phyloP scores from a whole-genome alignment of 2,888 invertebrate genomes.

The Anorthoa munda region DNA sequence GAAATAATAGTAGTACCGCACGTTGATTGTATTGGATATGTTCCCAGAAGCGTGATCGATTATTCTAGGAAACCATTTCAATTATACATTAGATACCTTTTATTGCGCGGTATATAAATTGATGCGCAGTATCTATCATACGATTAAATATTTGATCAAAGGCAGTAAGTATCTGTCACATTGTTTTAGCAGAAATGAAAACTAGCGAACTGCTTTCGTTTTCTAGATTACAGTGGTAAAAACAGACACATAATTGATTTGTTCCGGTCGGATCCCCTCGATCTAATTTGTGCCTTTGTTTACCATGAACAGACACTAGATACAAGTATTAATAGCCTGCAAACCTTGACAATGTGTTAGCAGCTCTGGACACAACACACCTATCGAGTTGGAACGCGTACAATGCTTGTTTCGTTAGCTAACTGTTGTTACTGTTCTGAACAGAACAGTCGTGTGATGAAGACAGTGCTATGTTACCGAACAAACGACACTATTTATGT shows the following conservation, averaged over 20 bases:
- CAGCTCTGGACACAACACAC: conserved; percentile 20
- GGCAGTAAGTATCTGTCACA: background rate
- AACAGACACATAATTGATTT: conserved; percentile 18
- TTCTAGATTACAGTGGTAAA: background rate
- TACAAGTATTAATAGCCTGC: conserved; percentile 42
- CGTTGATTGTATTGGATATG: conserved; percentile 5
- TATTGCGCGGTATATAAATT: conserved; percentile 25
- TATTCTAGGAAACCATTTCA: conserved; percentile 17
- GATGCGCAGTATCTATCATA: conserved; percentile 17
- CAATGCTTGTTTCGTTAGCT: conserved; percentile 68
- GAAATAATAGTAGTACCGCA: too few species aligned
- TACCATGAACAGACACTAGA: conserved; percentile 32
- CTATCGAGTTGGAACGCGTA: conserved; percentile 66
- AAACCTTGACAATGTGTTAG: conserved; percentile 57
- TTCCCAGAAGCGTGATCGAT: conserved; percentile 7
- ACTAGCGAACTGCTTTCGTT: conserved; percentile 5
- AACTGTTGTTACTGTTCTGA: conserved; percentile 38
- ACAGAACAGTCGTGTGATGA: conserved; percentile 52
- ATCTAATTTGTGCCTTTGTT: conserved; percentile 40
- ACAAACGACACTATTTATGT: conserved; percentile 24
- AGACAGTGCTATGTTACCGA: conserved; percentile 27
- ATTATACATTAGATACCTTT: conserved; percentile 20
- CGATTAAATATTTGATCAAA: background rate
- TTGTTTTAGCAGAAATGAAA: background rate
- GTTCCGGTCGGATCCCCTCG: too few species aligned